These are phyloP conservation scores for Spialia ferax DNA, from an alignment of 2,888 invertebrate genomes.

Conservation along the genomic window DNA sequence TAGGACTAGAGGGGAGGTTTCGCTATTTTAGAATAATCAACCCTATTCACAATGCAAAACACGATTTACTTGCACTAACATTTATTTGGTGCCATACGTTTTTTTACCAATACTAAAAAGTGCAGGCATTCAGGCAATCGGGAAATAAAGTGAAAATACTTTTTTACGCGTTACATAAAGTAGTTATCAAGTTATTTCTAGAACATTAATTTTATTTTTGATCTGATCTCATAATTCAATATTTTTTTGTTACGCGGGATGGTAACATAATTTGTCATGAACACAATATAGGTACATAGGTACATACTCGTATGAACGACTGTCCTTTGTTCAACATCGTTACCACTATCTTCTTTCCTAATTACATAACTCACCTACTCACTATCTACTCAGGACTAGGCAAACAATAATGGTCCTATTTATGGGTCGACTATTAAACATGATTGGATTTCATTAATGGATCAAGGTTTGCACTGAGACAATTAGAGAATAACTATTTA, in stretches of 20 bases:
- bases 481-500: background rate
- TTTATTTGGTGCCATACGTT: slow-evolving; percentile 36
- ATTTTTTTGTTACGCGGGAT: too few species aligned
- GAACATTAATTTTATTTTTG: too few species aligned
- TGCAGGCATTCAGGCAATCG: slow-evolving; percentile 11
- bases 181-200: too few species aligned
- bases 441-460: slow-evolving; percentile 2
- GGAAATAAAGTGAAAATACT: background rate
- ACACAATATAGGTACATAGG: too few species aligned
- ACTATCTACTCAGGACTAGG: background rate
- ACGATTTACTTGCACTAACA: slow-evolving; percentile 29
- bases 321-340: too few species aligned
- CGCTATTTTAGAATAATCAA: slow-evolving; percentile 67
- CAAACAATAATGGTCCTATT: background rate
- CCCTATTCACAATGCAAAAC: slow-evolving; percentile 34
- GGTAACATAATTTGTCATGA: too few species aligned
- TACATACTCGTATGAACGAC: too few species aligned
- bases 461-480: background rate
- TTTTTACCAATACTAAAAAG: slow-evolving; percentile 17
- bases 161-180: background rate
- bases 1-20: slow-evolving; percentile 72
- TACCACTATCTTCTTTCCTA: too few species aligned
- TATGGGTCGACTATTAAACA: background rate
- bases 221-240: too few species aligned
- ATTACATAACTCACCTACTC: too few species aligned